Conservation (phyloP, 2,888 invertebrate genomes). For the Tenthredo amoena region DNA sequence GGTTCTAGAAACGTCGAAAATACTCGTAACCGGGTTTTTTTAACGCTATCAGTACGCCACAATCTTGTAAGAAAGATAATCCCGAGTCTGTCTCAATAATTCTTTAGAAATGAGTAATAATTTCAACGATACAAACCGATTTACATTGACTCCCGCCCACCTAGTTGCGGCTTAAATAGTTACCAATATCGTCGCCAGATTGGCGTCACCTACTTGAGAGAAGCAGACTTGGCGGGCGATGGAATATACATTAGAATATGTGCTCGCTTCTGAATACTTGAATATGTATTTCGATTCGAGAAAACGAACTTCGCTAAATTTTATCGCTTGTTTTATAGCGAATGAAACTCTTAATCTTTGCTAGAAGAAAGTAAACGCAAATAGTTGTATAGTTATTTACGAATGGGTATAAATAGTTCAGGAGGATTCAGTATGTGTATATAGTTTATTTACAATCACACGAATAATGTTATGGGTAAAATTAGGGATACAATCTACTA, state of each 20-base stretch:
- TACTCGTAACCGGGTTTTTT: neutral
- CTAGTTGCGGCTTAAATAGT: neutral
- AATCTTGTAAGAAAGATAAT: neutral
- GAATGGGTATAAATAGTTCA: neutral
- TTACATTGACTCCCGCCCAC: neutral
- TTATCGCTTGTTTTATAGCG: too few species aligned
- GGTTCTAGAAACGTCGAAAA: neutral
- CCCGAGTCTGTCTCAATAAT: neutral
- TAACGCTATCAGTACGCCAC: neutral
- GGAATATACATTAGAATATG: neutral
- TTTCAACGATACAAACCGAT: neutral
- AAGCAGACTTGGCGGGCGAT: neutral
- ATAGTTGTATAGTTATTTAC: neutral
- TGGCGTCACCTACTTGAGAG: neutral
- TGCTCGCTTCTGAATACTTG: neutral
- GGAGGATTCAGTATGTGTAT: neutral
- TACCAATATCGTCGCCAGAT: too few species aligned
- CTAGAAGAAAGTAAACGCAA: neutral
- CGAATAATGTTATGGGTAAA: neutral
- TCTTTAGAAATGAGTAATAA: neutral
- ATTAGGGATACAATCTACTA: neutral
- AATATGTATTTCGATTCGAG: neutral
- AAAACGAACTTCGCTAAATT: too few species aligned
- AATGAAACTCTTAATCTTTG: too few species aligned
- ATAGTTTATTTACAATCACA: conserved; percentile 38